Percentiles rank a stretch among this genome's conserved stretches.
These are phyloP conservation scores for Falco cherrug DNA, from an alignment of 2,797 vertebrate genomes.

Conservation along the genomic window DNA sequence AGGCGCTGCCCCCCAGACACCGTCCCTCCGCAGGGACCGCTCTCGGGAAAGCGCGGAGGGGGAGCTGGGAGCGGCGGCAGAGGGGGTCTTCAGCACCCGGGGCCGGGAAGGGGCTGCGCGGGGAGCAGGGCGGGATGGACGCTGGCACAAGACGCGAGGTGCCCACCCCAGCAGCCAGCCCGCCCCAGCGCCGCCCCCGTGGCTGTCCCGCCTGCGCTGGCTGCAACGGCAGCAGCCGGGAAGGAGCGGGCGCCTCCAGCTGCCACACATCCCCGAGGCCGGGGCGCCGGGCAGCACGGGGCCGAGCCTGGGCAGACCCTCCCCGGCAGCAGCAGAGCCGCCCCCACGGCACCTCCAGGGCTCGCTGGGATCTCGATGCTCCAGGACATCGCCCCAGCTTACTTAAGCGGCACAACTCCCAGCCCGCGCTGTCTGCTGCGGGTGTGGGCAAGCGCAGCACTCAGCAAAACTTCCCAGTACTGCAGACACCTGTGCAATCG, in stretches of 20 bases:
- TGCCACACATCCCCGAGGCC: too few species aligned
- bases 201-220: too few species aligned
- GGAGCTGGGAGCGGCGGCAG: not conserved
- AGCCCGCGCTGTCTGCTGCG: not conserved
- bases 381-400: not conserved
- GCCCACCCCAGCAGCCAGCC: too few species aligned
- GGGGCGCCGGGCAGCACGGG: too few species aligned
- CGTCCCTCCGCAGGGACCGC: not conserved
- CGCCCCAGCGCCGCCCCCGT: too few species aligned
- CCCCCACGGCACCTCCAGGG: too few species aligned
- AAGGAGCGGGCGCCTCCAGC: not conserved
- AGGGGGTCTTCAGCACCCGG: not conserved
- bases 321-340: too few species aligned
- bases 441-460: not conserved
- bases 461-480: not conserved
- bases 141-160: rapidly evolving
- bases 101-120: not conserved
- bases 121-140: not conserved
- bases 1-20: not conserved
- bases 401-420: too few species aligned
- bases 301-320: not conserved
- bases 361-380: not conserved
- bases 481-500: not conserved
- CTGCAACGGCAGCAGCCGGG: too few species aligned
- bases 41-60: rapidly evolving